These are phyloP conservation scores for Atractosteus spatula DNA, from an alignment of 2,113 vertebrate genomes.

Conservation along the genomic window DNA sequence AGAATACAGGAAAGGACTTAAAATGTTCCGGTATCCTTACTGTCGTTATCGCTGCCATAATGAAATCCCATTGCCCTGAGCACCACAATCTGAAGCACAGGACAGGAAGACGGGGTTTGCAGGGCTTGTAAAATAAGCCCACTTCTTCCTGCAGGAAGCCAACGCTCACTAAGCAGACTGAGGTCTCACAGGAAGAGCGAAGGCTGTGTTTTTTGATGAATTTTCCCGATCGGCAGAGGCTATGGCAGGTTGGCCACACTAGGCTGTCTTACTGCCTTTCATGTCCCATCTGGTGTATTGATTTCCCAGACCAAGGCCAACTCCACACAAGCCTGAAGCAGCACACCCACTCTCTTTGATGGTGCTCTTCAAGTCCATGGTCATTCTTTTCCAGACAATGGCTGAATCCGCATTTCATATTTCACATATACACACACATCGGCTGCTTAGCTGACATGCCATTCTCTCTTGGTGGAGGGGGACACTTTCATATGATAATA, in stretches of 20 bases:
- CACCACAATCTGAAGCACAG: background rate
- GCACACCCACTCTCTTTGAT: background rate
- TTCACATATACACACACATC: too few relatives aligned
- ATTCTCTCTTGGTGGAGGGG: background rate
- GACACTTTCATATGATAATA: too few relatives aligned
- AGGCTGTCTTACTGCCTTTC: background rate
- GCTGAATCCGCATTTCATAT: background rate
- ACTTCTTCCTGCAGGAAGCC: conserved; percentile 15
- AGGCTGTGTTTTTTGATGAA: background rate
- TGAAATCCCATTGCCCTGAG: background rate
- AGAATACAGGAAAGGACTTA: background rate
- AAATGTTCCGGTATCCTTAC: background rate
- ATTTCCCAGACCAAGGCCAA: conserved; percentile 1
- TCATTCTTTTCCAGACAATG: background rate
- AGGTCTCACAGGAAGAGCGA: conserved; percentile 8
- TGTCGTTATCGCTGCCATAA: background rate
- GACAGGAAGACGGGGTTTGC: background rate
- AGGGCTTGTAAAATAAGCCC: conserved; percentile 9
- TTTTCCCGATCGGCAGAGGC: background rate
- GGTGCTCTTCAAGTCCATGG: background rate
- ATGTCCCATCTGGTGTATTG: background rate
- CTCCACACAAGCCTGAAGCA: background rate
- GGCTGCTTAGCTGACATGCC: background rate
- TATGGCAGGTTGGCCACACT: background rate
- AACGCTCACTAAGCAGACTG: background rate